Percentiles rank a stretch among this genome's conserved stretches.
phyloP scores from a whole-genome alignment of 2,888 invertebrate genomes.

The Aproaerema taeniolella region DNA sequence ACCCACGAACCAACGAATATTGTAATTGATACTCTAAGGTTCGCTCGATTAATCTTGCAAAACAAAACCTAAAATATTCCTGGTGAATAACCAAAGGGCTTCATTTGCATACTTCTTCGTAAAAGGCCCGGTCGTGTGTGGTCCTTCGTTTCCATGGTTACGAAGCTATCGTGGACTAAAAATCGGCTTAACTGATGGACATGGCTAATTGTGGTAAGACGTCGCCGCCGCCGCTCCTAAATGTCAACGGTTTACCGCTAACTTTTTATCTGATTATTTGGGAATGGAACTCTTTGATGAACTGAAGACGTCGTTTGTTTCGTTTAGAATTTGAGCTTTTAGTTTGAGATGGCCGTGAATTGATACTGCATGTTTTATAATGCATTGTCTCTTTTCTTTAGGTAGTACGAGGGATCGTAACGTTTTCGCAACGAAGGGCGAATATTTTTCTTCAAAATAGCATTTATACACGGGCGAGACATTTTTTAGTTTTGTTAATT shows the following conservation, averaged over 20 bases:
- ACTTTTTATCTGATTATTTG: background rate
- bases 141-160: slow-evolving; percentile 64
- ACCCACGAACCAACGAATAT: slow-evolving; percentile 2
- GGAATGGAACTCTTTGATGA: background rate
- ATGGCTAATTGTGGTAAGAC: slow-evolving; percentile 58
- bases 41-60: slow-evolving; percentile 49
- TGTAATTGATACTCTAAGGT: slow-evolving; percentile 23
- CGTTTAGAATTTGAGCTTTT: no score
- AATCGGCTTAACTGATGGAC: slow-evolving; percentile 57
- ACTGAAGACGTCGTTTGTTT: background rate
- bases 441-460: no score
- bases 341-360: no score
- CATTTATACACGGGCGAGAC: no score
- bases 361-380: no score
- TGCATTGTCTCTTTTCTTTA: no score
- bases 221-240: slow-evolving; percentile 43
- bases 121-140: slow-evolving; percentile 59
- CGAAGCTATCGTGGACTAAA: slow-evolving; percentile 34
- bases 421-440: no score
- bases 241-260: slow-evolving; percentile 39
- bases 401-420: no score
- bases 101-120: slow-evolving; percentile 47
- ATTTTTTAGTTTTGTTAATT: no score
- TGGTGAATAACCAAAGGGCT: slow-evolving; percentile 44
- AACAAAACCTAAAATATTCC: slow-evolving; percentile 52